A percentile compares a stretch with the other conserved stretches of the same genome.
These are phyloP conservation scores for Choloepus hoffmanni DNA, from an alignment of 2,113 vertebrate species.

Conservation along the genomic window DNA sequence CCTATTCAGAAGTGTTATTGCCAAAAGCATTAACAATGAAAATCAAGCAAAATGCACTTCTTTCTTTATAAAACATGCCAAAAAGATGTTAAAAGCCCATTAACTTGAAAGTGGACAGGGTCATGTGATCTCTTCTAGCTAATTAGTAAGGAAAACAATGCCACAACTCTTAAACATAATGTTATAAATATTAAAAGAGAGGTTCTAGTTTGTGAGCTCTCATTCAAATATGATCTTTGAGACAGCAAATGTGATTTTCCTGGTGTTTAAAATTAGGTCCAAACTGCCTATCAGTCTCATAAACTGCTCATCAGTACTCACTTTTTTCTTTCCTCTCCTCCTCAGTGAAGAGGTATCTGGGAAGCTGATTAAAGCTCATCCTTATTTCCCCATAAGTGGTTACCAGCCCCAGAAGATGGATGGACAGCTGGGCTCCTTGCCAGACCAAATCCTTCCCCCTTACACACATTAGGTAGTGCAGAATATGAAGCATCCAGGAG, in stretches of 20 bases:
- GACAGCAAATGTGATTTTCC: slow-evolving; percentile 37
- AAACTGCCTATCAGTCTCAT: slow-evolving; percentile 23
- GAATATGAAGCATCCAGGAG: slow-evolving; percentile 56
- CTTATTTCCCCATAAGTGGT: slow-evolving; percentile 37
- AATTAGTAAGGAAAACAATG: background rate
- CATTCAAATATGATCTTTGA: slow-evolving; percentile 46
- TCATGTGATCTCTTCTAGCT: slow-evolving; percentile 25
- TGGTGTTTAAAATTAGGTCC: slow-evolving; percentile 59
- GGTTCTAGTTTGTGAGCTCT: slow-evolving; percentile 18
- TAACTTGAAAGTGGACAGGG: slow-evolving; percentile 50
- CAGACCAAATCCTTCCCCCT: slow-evolving; percentile 46
- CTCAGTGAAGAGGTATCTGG: slow-evolving; percentile 45
- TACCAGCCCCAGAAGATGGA: slow-evolving; percentile 66
- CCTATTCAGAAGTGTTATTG: slow-evolving; percentile 7
- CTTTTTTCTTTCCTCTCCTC: background rate
- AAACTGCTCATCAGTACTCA: slow-evolving; percentile 17
- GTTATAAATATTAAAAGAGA: slow-evolving; percentile 67
- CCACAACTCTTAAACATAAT: background rate
- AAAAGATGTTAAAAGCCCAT: slow-evolving; percentile 69
- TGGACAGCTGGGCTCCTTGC: slow-evolving; percentile 62
- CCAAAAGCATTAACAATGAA: slow-evolving; percentile 58
- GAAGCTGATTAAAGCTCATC: slow-evolving; percentile 70
- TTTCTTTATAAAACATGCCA: slow-evolving; percentile 53
- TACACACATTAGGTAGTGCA: slow-evolving; percentile 35
- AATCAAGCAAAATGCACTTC: slow-evolving; percentile 55